Evolutionary conservation across 2,113 vertebrate species (phyloP).

Genomic region (Pelecanus crispus): DNA sequence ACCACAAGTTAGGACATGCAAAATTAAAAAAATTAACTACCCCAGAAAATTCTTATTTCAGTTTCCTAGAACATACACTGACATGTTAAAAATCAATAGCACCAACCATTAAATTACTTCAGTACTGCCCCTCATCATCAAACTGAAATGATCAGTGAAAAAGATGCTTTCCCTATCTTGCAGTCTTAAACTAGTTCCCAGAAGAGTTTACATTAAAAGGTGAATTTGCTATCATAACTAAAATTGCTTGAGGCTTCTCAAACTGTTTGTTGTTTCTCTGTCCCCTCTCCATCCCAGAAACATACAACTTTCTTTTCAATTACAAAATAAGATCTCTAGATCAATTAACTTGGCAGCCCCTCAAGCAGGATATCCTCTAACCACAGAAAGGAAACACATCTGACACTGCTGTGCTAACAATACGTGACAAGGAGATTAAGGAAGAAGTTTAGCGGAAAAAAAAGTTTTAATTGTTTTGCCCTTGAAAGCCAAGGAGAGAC

Average conservation of each 20-base stretch:
- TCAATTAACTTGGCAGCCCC: conserved; percentile 13
- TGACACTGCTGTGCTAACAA: conserved; percentile 4
- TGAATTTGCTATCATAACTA: not conserved
- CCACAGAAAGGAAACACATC: conserved; percentile 42
- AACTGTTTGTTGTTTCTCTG: not conserved
- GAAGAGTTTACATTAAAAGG: not conserved
- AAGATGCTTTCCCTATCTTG: not conserved
- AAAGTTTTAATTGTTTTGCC: not conserved
- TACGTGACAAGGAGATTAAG: not conserved
- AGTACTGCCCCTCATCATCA: not conserved
- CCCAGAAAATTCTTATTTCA: not conserved
- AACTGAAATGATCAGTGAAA: not conserved
- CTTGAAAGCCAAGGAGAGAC: not conserved
- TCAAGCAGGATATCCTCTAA: conserved; percentile 47
- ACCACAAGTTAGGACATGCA: not conserved
- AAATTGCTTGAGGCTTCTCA: not conserved
- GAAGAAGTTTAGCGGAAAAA: not conserved
- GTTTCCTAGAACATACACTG: not conserved
- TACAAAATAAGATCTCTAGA: not conserved
- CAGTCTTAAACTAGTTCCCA: not conserved
- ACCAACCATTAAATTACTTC: not conserved
- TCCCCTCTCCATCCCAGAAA: not conserved
- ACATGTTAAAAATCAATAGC: conserved; percentile 1
- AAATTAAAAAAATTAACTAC: not conserved
- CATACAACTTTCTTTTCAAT: not conserved